Base-by-base conservation (phyloP, 2,113 vertebrate genomes). In the Beaufortia kweichowensis region DNA sequence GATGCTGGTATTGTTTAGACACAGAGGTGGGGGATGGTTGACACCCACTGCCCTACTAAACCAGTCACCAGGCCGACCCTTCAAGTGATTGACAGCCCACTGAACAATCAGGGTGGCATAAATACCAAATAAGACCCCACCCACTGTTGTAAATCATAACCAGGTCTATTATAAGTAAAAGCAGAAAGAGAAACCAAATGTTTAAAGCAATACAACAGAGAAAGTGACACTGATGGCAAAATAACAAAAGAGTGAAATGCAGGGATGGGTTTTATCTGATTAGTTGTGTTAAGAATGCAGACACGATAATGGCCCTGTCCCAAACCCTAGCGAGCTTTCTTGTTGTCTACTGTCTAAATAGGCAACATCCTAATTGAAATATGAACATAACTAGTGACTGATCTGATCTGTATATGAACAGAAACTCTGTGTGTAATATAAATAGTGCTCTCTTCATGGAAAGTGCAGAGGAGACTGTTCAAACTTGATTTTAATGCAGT, bases 1-100 rank as follows among this genome's bases (percentile, higher is more conserved):
- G 76, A 59, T 48, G 29, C 63, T 39, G 55, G 35, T 78, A 75
- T 59, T 75, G 76, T 78, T 78, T 65, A 31, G 26, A 33, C 17
- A 1, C 46, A 50, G 23, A 24, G 29, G 75, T 63, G 78, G 75
- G 35, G 65, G 31, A 48, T 46, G 50, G 71, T 26, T 39, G 64
- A 77, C 60, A 63, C 75, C 70, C 75, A 50, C 64, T 53, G 78
- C n/a, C 59, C 65, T 57, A 66, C 43, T 72, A 79, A 76, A 80
- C 76, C 66, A 39, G 60, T 81, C 72, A 66, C 61, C 56, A 41
- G 29, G 19, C 19, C 41, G 74, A 77, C 48, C 78, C 46, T 3
- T 29, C 23, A 33, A n/a, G 11, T 56, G 43, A 82, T 1, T 19
- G 67, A 39, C 43, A 39, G 41, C n/a, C 73, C 21, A 21, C 12